Base-by-base conservation (phyloP, 2,797 vertebrate species). In the Atherinosoma microstoma region DNA sequence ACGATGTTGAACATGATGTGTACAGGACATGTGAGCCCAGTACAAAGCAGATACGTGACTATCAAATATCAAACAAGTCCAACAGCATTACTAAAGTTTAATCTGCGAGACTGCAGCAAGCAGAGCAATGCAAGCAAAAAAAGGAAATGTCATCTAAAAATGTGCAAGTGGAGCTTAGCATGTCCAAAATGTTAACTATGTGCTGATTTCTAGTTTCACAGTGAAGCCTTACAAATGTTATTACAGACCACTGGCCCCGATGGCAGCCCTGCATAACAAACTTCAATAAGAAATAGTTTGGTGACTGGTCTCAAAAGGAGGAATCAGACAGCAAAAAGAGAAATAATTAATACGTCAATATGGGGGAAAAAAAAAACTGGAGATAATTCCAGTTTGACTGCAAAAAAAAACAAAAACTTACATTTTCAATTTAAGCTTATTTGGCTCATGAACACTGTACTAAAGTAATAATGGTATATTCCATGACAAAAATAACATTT, bases 1-100 rank as follows among this genome's bases (percentile, higher is more conserved):
- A 51, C 51, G 67, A 64, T 72, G 66, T 58, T 74, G 12, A 74
- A 84, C 62, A 38, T 38, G 67, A 73, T 35, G 38, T 53, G 58
- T 15, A 61, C 30, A 57, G 57, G 69, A 76, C 35, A 70, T 32
- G 40, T 47, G 49, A 69, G 56, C 27, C 49, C 5, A 6, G 67
- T 8, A 58, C 47, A 76, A 70, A 73, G 38, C 35, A 42, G 60
- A 74, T 72, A 67, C 51, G 13, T 34, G 64, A 70, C 65, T 47
- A 78, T 78, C 65, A 66, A 64, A 54, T 47, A 66, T 67, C 62
- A 56, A 67, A 80, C 57, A 59, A 57, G 40, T 57, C 63, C 24
- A 35, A 38, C 42, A 45, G 20, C 51, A 67, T 66, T 51, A 38
- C 47, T 45, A 8, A 35, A 30, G 47, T 59, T 61, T 27, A 6